Evolutionary conservation across 2,797 vertebrate species (phyloP).

Genomic region (Sebastes paucispinis): DNA sequence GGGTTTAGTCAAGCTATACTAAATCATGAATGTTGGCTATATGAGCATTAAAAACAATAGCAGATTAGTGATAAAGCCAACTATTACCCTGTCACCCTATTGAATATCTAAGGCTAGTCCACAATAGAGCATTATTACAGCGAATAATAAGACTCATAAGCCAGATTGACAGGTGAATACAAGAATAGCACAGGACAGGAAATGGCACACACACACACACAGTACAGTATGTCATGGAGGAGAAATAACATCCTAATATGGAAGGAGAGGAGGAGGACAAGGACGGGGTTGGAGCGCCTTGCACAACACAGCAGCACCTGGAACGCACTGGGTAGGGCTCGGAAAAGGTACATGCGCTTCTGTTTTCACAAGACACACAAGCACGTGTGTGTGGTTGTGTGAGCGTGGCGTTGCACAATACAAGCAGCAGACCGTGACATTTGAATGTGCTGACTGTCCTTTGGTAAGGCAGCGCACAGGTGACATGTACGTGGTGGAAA

Average conservation of each 20-base stretch:
- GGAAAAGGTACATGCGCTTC: constrained; percentile 24
- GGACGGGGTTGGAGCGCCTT: constrained; percentile 32
- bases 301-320: constrained; percentile 48
- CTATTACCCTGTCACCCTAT: constrained; percentile 39
- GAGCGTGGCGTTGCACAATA: constrained; percentile 67
- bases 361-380: constrained; percentile 31
- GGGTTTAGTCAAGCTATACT: constrained; percentile 52
- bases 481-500: constrained; percentile 73
- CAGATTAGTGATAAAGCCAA: constrained; percentile 63
- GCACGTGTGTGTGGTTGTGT: not conserved
- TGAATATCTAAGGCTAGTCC: constrained; percentile 33
- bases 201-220: constrained; percentile 19
- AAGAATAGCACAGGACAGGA: constrained; percentile 42
- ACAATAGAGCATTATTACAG: constrained; percentile 54
- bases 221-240: constrained; percentile 15
- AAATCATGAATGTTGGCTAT: constrained; percentile 41
- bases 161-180: constrained; percentile 62
- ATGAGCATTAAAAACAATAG: constrained; percentile 56
- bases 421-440: constrained; percentile 74
- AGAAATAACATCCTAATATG: constrained; percentile 64
- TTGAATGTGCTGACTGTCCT: constrained; percentile 80
- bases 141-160: constrained; percentile 51
- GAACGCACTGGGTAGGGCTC: constrained; percentile 20
- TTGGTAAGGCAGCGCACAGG: constrained; percentile 59
- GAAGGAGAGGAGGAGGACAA: constrained; percentile 11